A percentile compares a stretch with the other conserved stretches of the same genome.
phyloP scores from a whole-genome alignment of 1,140 invertebrate genomes.

The Tribolium madens region DNA sequence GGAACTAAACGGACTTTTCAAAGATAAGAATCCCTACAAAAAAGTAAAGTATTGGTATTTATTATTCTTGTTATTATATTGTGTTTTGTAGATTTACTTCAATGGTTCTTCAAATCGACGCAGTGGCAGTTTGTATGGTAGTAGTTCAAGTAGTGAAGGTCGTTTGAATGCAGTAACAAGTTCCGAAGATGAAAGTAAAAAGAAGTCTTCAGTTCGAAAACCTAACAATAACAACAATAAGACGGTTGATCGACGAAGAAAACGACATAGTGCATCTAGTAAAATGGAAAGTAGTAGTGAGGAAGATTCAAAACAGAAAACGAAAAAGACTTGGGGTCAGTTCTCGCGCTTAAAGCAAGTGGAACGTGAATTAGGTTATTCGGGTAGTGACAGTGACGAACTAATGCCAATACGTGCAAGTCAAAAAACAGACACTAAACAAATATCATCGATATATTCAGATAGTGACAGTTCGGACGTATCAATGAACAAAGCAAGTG shows the following conservation, averaged over 20 bases:
- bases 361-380: constrained; percentile 76
- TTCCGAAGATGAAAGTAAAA: constrained; percentile 62
- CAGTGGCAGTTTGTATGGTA: constrained; percentile 73
- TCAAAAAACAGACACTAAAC: constrained; percentile 62
- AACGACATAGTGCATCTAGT: constrained; percentile 60
- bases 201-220: constrained; percentile 59
- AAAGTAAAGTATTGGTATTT: constrained; percentile 64
- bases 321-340: constrained; percentile 68
- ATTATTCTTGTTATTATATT: no score
- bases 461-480: constrained; percentile 74
- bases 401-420: constrained; percentile 72
- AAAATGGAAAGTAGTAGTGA: constrained; percentile 72
- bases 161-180: constrained; percentile 51
- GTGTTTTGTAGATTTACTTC: constrained; percentile 75
- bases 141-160: constrained; percentile 74
- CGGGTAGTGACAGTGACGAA: constrained; percentile 82
- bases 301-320: constrained; percentile 68
- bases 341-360: constrained; percentile 71
- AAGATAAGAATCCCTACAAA: constrained; percentile 77
- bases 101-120: constrained; percentile 79
- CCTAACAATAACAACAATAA: constrained; percentile 57
- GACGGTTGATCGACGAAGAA: constrained; percentile 50
- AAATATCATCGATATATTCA: constrained; percentile 78
- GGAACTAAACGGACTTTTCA: constrained; percentile 76
- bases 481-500: constrained; percentile 69